Conservation (phyloP, 1,140 invertebrate genomes). For the Halyomorpha halys region DNA sequence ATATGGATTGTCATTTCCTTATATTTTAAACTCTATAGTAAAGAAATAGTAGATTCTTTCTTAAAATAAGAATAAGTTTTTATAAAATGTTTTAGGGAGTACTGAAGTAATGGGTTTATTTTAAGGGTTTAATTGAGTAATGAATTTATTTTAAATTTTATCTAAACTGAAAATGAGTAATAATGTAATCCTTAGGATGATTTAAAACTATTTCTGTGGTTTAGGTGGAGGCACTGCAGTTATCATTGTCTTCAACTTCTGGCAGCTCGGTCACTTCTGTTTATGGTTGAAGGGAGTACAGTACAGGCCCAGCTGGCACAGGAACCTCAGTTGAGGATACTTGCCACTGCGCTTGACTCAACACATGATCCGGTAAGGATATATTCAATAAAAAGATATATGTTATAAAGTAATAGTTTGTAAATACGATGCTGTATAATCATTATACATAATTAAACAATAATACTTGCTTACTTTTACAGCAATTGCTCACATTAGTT, state of each 20-base stretch:
- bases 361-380: conserved; percentile 52
- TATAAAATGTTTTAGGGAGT: too few relatives aligned
- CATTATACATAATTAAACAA: too few relatives aligned
- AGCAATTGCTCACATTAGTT: conserved; percentile 58
- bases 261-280: conserved; percentile 50
- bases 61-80: too few relatives aligned
- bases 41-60: too few relatives aligned
- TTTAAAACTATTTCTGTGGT: conserved; percentile 15
- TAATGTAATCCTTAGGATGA: too few relatives aligned
- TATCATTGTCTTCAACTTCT: conserved; percentile 58
- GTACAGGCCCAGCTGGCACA: conserved; percentile 44
- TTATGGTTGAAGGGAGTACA: conserved; percentile 47
- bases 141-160: too few relatives aligned
- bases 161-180: too few relatives aligned
- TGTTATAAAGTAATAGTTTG: background rate
- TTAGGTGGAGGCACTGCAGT: conserved; percentile 50
- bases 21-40: too few relatives aligned
- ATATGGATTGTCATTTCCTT: too few relatives aligned
- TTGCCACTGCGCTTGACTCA: conserved; percentile 50
- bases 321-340: conserved; percentile 46
- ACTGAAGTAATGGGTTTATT: too few relatives aligned
- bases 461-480: conserved; percentile 11
- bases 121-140: too few relatives aligned
- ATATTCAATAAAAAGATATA: background rate
- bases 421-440: too few relatives aligned